Conservation (phyloP, 2,797 vertebrate genomes). For the Mormyrops attenuatus region DNA sequence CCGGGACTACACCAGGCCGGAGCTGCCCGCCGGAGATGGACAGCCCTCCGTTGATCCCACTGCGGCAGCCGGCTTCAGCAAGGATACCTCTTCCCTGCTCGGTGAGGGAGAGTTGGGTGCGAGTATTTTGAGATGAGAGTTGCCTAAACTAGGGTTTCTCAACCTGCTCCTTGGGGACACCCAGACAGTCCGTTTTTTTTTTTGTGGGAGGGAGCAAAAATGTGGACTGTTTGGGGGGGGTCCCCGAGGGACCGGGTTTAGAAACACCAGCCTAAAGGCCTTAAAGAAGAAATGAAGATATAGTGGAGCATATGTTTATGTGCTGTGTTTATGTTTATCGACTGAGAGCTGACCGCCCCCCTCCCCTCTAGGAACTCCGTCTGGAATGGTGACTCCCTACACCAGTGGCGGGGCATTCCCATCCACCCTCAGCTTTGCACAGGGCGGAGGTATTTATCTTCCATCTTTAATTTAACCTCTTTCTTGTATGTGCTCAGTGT, state of each 20-base stretch:
- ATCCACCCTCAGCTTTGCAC: constrained; percentile 64
- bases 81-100: constrained; percentile 82
- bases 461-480: constrained; percentile 17
- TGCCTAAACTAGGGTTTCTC: neutral
- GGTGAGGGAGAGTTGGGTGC: constrained; percentile 58
- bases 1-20: constrained; percentile 92
- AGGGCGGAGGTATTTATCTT: constrained; percentile 60
- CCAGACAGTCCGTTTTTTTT: neutral
- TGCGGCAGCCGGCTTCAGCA: constrained; percentile 78
- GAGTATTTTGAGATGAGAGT: neutral
- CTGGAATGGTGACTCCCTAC: constrained; percentile 66
- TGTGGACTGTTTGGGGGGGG: neutral
- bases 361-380: constrained; percentile 57
- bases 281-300: neutral
- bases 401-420: constrained; percentile 68
- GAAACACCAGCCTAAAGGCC: neutral
- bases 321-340: neutral
- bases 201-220: neutral
- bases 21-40: constrained; percentile 91
- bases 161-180: neutral
- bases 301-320: neutral
- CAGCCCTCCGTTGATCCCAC: constrained; percentile 76
- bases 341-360: neutral
- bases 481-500: neutral
- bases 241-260: neutral